Percentiles rank a stretch among this genome's conserved stretches.
Evolutionary conservation across 2,888 invertebrate species (phyloP).

Genomic region (Rutpela maculata): DNA sequence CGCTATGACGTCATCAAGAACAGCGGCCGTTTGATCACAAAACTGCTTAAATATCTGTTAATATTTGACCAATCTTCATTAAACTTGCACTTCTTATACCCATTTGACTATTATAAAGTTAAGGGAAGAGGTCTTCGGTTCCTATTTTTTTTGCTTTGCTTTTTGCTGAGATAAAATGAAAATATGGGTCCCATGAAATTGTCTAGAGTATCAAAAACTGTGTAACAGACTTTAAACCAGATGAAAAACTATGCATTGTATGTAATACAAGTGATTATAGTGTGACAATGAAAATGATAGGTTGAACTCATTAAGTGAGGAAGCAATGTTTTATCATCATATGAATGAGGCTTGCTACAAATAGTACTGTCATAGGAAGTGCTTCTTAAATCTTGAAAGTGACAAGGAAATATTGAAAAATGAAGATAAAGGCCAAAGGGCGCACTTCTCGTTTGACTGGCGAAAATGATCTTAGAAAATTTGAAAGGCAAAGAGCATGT

Average conservation of each 20-base stretch:
- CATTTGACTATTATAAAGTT: neutral
- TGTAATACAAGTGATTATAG: too few species aligned
- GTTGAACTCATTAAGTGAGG: too few species aligned
- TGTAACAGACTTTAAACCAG: slow-evolving; percentile 1
- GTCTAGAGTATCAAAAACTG: neutral
- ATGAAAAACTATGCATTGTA: too few species aligned
- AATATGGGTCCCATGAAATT: neutral
- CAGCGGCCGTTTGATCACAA: neutral
- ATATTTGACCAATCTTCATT: too few species aligned
- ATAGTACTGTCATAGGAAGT: too few species aligned
- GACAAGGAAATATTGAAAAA: neutral
- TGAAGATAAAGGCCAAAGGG: neutral
- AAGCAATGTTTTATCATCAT: neutral
- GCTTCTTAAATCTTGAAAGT: neutral
- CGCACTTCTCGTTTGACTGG: neutral
- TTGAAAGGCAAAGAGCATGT: neutral
- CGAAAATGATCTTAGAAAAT: neutral
- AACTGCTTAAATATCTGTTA: neutral
- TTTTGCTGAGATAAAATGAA: neutral
- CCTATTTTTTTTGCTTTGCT: neutral
- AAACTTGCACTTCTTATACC: too few species aligned
- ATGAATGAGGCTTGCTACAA: too few species aligned
- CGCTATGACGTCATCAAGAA: neutral
- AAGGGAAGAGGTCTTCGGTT: neutral
- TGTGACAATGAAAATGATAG: too few species aligned